Conservation (phyloP, 2,113 vertebrate genomes). For the Herpailurus yagouaroundi region DNA sequence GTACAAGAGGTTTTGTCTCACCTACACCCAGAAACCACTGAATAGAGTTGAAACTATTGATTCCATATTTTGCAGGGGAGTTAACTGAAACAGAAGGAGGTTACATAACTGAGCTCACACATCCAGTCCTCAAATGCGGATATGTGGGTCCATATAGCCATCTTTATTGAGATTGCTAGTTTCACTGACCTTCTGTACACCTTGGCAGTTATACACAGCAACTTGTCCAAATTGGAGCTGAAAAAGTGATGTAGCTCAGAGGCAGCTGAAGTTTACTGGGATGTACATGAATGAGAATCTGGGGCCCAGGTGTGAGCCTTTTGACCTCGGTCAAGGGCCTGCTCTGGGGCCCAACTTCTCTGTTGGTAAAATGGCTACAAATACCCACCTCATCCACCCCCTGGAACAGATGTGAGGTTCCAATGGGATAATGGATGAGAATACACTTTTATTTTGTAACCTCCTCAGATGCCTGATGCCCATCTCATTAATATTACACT, state of each 20-base stretch:
- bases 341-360: neutral
- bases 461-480: neutral
- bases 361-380: constrained; percentile 14
- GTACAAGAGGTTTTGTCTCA: neutral
- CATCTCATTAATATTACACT: constrained; percentile 18
- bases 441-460: neutral
- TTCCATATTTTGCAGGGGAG: neutral
- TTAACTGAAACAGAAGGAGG: neutral
- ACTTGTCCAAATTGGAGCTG: neutral
- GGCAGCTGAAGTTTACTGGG: neutral
- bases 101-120: neutral
- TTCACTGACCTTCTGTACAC: neutral
- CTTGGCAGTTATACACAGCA: neutral
- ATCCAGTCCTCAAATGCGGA: neutral
- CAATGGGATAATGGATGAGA: neutral
- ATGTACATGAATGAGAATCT: neutral
- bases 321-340: neutral
- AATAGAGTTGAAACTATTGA: neutral
- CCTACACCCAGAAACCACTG: neutral
- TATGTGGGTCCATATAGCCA: neutral
- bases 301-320: neutral
- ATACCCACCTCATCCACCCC: neutral
- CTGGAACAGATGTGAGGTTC: neutral
- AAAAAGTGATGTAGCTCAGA: neutral
- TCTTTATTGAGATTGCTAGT: neutral